A percentile compares a stretch with the other conserved stretches of the same genome.
These are phyloP conservation scores for Ptychadena robeensis DNA, from an alignment of 2,797 vertebrate genomes.

Conservation along the genomic window DNA sequence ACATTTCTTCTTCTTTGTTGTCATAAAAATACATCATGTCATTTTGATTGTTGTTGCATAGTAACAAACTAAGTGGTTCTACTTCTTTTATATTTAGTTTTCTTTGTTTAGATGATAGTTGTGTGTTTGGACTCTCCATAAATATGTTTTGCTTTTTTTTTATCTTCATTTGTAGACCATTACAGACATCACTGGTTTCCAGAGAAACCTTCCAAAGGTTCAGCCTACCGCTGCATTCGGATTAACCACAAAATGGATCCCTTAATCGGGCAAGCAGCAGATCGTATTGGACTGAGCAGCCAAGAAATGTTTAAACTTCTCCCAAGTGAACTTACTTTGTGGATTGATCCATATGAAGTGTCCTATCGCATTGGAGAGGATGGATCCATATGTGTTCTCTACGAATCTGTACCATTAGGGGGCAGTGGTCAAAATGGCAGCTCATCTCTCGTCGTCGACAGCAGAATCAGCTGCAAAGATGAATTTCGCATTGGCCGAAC, in stretches of 20 bases:
- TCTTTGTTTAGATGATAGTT: background rate
- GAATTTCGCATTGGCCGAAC: slow-evolving; percentile 93
- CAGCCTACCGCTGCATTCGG: slow-evolving; percentile 94
- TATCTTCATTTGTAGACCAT: slow-evolving; percentile 80
- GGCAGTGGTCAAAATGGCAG: slow-evolving; percentile 72
- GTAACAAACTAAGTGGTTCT: background rate
- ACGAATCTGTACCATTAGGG: slow-evolving; percentile 86
- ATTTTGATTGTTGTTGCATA: background rate
- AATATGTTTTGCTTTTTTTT: slow-evolving; percentile 29
- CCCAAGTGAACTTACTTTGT: slow-evolving; percentile 95
- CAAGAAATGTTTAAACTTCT: slow-evolving; percentile 94
- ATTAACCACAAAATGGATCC: slow-evolving; percentile 99
- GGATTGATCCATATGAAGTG: slow-evolving; percentile 97
- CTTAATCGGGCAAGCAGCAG: slow-evolving; percentile 90
- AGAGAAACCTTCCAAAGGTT: slow-evolving; percentile 92
- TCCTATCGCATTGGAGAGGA: slow-evolving; percentile 96
- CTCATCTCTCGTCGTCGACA: slow-evolving; percentile 86
- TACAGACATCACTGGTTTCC: slow-evolving; percentile 98
- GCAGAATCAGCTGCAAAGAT: slow-evolving; percentile 98
- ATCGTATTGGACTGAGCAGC: slow-evolving; percentile 92
- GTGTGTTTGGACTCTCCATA: background rate
- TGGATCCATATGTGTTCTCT: slow-evolving; percentile 95
- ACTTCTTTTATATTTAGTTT: no score
- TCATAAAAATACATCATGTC: background rate
- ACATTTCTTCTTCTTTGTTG: no score